phyloP scores from a whole-genome alignment of 2,113 vertebrate species.

The Istiophorus platypterus region DNA sequence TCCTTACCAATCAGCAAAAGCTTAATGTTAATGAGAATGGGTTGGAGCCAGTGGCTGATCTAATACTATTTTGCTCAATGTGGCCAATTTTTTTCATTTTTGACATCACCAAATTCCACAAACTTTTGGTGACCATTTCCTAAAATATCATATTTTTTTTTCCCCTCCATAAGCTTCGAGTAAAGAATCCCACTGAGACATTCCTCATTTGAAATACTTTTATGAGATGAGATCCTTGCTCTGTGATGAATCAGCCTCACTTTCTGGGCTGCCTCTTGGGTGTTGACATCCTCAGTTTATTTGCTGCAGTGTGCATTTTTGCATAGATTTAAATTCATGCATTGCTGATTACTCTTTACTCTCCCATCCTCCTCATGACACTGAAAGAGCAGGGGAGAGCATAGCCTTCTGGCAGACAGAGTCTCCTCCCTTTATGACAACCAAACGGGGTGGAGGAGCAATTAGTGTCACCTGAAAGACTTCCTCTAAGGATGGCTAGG shows the following conservation, averaged over 20 bases:
- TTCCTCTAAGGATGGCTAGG: conserved; percentile 70
- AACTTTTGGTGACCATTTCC: not conserved
- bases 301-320: conserved; percentile 66
- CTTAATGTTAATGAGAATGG: conserved; percentile 63
- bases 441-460: conserved; percentile 77
- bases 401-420: conserved; percentile 59
- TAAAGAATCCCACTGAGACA: not conserved
- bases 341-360: conserved; percentile 70
- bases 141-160: not conserved
- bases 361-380: conserved; percentile 57
- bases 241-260: conserved; percentile 55
- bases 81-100: conserved; percentile 4
- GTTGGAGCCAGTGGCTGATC: conserved; percentile 42
- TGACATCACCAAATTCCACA: not conserved
- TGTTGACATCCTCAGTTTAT: conserved; percentile 59
- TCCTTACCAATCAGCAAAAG: conserved; percentile 58
- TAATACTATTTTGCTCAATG: conserved; percentile 45
- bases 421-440: conserved; percentile 77
- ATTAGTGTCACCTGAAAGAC: conserved; percentile 86
- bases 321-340: conserved; percentile 81
- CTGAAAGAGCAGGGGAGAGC: conserved; percentile 64
- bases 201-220: conserved; percentile 40
- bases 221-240: conserved; percentile 49
- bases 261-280: conserved; percentile 35
- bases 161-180: not conserved